These are phyloP conservation scores for Xanthorhoe spadicearia DNA, from an alignment of 2,888 invertebrate species.

Conservation along the genomic window DNA sequence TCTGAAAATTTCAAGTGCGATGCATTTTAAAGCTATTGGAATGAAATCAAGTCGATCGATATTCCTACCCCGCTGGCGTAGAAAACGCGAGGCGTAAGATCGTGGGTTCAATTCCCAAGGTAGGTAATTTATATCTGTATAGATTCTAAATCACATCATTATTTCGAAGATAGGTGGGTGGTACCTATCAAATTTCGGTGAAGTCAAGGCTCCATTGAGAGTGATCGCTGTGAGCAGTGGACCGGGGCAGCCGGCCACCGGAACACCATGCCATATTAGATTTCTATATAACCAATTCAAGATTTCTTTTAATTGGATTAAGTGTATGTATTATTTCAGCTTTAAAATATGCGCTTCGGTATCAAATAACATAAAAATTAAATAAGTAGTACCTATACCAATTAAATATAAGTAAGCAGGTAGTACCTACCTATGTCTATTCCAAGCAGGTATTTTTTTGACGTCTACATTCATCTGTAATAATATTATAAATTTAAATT, in stretches of 20 bases:
- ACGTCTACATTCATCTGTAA: too few species aligned
- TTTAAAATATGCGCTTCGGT: neutral
- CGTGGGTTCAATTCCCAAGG: constrained; percentile 1
- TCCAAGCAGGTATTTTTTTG: too few species aligned
- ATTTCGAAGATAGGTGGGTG: neutral
- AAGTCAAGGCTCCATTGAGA: constrained; percentile 54
- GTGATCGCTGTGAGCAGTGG: constrained; percentile 48
- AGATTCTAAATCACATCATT: neutral
- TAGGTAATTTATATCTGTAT: too few species aligned
- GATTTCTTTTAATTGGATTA: constrained; percentile 22
- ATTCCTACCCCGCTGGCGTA: neutral
- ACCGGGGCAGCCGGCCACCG: constrained; percentile 54
- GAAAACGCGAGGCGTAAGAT: neutral
- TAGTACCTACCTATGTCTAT: too few species aligned
- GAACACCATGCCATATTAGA: constrained; percentile 54
- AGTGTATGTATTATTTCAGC: neutral
- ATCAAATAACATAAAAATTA: too few species aligned
- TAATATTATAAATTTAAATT: too few species aligned
- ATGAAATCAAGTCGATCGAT: neutral
- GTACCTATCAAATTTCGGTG: constrained; percentile 61
- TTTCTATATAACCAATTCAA: constrained; percentile 49
- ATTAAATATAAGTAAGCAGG: too few species aligned
- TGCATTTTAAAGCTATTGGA: neutral
- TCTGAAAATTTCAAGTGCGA: constrained; percentile 20
- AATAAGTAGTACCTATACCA: too few species aligned